Evolutionary conservation across 92 coral and sea anemone genomes (phyloP), one percentile per base, ranked within the genome.

Genomic region (Phenganax marumi): DNA sequence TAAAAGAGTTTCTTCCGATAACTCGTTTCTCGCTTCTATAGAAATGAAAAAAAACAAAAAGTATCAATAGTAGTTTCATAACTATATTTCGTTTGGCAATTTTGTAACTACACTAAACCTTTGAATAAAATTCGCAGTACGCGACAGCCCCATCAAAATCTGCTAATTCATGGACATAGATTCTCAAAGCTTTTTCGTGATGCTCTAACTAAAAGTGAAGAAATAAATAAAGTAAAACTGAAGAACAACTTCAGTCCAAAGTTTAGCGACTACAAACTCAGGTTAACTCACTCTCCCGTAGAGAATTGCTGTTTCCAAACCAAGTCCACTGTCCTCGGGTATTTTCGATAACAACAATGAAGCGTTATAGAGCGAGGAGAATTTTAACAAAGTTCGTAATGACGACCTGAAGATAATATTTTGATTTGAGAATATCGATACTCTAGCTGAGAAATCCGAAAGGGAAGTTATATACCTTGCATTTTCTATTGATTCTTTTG

Each of bases 111-210:
- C 75, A 16, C 18, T 25, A 52, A 71, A 96, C 99, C 97, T 85
- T 90, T 6, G 99, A 92, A 82, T 96, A 88, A 53, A 96, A 76
- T 71, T 90, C 91, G 70, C 99, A 96, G 89, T 92, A 89, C 65
- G 94, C 83, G 54, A 91, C 91, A 16, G 99, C 99, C 22, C 93
- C 97, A 6, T 89, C 75, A 77, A 89, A 96, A 84, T 96, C 96
- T 46, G 84, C 73, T 10, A 96, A 88, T 85, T 96, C 89, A 80
- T 92, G 88, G 39, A 96, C 99, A 25, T 90, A 88, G 64, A 96
- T 96, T 71, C 89, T 92, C 65, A 96, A 78, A 8, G 99, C 99
- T 81, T 96, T 96, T 72, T 90, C 85, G 73, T 96, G 91, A 80
- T 96, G 99, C 49, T 91, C 99, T 93, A 96, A 88, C 99, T 96